Conservation (phyloP, 1,140 invertebrate species). For the Cataglyphis hispanica region DNA sequence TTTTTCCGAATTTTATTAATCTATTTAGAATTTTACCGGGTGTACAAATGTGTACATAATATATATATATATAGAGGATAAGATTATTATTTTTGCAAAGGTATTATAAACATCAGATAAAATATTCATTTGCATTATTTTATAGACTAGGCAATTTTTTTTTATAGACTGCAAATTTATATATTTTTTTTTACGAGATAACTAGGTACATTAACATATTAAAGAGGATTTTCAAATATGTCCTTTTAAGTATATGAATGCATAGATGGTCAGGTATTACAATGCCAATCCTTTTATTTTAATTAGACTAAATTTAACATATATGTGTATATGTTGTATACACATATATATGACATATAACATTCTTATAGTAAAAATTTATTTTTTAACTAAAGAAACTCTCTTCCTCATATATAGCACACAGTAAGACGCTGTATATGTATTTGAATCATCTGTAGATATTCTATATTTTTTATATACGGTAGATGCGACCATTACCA, state of each 20-base stretch:
- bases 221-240: conserved; percentile 17
- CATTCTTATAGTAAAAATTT: not conserved
- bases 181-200: not conserved
- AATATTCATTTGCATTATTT: conserved; percentile 28
- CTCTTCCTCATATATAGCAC: not conserved
- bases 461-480: not conserved
- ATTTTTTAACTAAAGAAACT: not conserved
- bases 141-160: conserved; percentile 33
- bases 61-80: not conserved
- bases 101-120: conserved; percentile 10
- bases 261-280: not conserved
- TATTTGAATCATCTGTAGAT: not conserved
- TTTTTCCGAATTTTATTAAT: conserved; percentile 17
- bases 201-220: not conserved
- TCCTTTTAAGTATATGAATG: not conserved
- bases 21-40: conserved; percentile 17
- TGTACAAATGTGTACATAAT: conserved; percentile 21
- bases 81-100: conserved; percentile 39
- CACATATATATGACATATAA: not conserved
- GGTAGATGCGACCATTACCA: not conserved
- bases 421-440: not conserved
- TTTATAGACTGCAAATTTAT: conserved; percentile 7
- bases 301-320: not conserved
- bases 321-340: not conserved
- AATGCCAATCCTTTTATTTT: not conserved